Conservation (phyloP, 2,888 invertebrate species). For the Operophtera brumata region DNA sequence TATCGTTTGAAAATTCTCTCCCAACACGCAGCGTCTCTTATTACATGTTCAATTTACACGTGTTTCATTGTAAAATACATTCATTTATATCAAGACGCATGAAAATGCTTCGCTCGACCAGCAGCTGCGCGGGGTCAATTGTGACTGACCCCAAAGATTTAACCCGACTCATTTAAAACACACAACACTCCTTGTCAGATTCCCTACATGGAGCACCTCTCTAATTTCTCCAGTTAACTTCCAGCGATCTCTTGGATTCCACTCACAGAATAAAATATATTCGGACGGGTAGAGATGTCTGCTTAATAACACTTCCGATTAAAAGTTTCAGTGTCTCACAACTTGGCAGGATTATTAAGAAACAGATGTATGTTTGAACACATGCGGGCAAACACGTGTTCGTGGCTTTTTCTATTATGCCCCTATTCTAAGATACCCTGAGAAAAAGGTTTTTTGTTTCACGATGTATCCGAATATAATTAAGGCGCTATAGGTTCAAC, state of each 20-base stretch:
- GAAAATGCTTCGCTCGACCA: slow-evolving; percentile 55
- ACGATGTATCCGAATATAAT: slow-evolving; percentile 21
- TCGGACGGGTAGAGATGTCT: slow-evolving; percentile 37
- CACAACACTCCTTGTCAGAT: slow-evolving; percentile 23
- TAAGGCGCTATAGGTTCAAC: too few species aligned
- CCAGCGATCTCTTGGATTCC: slow-evolving; percentile 49
- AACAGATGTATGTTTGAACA: slow-evolving; percentile 60
- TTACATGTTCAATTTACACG: neutral
- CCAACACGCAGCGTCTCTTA: neutral
- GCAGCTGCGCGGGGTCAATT: slow-evolving; percentile 75
- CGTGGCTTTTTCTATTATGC: slow-evolving; percentile 43
- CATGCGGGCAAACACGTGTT: slow-evolving; percentile 74
- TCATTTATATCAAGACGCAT: slow-evolving; percentile 55
- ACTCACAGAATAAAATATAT: slow-evolving; percentile 35
- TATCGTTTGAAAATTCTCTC: too few species aligned
- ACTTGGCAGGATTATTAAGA: slow-evolving; percentile 26
- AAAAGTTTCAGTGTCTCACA: neutral
- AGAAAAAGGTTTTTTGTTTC: slow-evolving; percentile 44
- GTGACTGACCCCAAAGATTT: slow-evolving; percentile 65
- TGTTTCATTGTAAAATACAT: slow-evolving; percentile 33
- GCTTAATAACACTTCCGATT: neutral
- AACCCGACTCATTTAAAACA: slow-evolving; percentile 53
- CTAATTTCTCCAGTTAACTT: slow-evolving; percentile 41
- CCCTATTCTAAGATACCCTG: slow-evolving; percentile 42
- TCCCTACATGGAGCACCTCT: slow-evolving; percentile 31